Evolutionary conservation across 1,140 invertebrate genomes (phyloP), one percentile per base, ranked within the genome.

Genomic region (Caerostris extrusa): DNA sequence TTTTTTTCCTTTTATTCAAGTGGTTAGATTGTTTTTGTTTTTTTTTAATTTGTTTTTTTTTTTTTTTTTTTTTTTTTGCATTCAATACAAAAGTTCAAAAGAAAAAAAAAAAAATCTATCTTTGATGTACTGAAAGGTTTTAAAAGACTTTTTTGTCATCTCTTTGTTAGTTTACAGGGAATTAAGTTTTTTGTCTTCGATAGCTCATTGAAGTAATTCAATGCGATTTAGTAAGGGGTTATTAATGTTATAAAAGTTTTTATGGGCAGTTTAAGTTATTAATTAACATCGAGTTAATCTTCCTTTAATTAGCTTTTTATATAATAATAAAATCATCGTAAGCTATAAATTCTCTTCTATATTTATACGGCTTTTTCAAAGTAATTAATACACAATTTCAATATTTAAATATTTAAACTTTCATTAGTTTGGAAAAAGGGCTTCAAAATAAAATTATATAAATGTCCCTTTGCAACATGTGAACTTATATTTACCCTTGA

Each of bases 91-190:
- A 88, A 64, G 71, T 34, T 34, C 34, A 34, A 56, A 83, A n/a
- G 34, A 3, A 57, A 56, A 57, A 17, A 57, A 83, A 83, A 57
- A 57, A 83, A 83, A 19, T 77, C 53, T 34, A 77, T 58, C 86
- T 55, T 88, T 88, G 86, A 88, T 88, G 57, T 88, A 88, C 58
- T 4, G 50, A 88, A 67, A 64, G 86, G 61, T 8, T 88, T 88
- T 19, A 34, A 14, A 34, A 3, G 6, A 67, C 7, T 55, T 88
- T 85, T 88, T 61, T 53, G 10, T 50, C 10, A 34, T 34, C 34
- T 5, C 7, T 77, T 53, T 77, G 34, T 53, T 77, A 50, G 71
- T 77, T 77, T 77, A 10, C 5, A 12, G 7, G 34, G 71, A 50
- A 34, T 10, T 77, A 34, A 77, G 71, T 77, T 77, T 50, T 77